phyloP scores from a whole-genome alignment of 2,888 invertebrate genomes.

The Clistopyga incitator region DNA sequence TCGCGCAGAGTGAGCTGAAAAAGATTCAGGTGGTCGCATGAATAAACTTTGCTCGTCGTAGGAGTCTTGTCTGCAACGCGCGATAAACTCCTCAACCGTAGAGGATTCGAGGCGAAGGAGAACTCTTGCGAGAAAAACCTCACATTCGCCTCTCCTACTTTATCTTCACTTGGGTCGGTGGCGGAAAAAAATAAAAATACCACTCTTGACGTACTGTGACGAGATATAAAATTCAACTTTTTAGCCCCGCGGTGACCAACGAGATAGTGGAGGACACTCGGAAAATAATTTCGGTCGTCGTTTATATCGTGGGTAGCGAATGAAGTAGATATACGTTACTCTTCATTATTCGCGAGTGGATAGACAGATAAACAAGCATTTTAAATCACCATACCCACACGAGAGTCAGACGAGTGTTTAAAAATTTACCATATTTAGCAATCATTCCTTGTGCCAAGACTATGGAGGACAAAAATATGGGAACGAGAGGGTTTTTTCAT shows the following conservation, averaged over 20 bases:
- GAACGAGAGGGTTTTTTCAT: too few species aligned
- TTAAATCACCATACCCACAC: not conserved
- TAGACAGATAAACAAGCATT: not conserved
- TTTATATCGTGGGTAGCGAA: slow-evolving; percentile 41
- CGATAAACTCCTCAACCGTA: slow-evolving; percentile 59
- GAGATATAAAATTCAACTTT: slow-evolving; percentile 52
- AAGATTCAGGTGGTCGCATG: slow-evolving; percentile 25
- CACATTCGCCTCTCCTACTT: slow-evolving; percentile 46
- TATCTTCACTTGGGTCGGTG: slow-evolving; percentile 31
- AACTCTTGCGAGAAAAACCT: slow-evolving; percentile 62
- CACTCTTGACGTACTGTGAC: slow-evolving; percentile 10
- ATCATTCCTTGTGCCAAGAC: not conserved
- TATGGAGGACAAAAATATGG: not conserved
- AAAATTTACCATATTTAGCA: slow-evolving; percentile 48
- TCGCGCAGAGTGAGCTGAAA: not conserved
- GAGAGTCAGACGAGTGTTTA: not conserved
- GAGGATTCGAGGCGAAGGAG: slow-evolving; percentile 48
- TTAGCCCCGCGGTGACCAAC: slow-evolving; percentile 17
- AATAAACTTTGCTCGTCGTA: slow-evolving; percentile 50
- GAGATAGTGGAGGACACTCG: not conserved
- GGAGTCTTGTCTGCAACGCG: slow-evolving; percentile 53
- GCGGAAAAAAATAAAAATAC: slow-evolving; percentile 39
- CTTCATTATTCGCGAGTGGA: slow-evolving; percentile 41
- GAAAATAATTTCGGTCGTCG: slow-evolving; percentile 29
- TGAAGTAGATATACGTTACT: slow-evolving; percentile 28